phyloP scores from a whole-genome alignment of 2,888 invertebrate species.

The Leptogaster cylindrica region DNA sequence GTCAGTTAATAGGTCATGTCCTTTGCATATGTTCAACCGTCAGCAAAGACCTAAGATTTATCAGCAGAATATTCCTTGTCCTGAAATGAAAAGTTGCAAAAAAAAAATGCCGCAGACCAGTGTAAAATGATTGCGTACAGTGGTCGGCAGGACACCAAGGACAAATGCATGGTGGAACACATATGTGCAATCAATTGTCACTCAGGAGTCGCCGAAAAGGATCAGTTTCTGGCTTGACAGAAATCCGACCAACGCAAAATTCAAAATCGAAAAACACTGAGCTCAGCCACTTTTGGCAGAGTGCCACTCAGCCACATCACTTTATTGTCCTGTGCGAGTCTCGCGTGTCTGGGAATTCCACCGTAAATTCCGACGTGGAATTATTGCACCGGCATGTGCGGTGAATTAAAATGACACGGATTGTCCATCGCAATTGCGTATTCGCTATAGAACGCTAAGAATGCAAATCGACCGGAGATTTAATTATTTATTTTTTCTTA shows the following conservation, averaged over 20 bases:
- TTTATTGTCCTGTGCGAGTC: slow-evolving; percentile 30
- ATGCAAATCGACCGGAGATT: too few species aligned
- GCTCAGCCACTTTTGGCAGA: slow-evolving; percentile 24
- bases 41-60: neutral
- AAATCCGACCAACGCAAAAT: slow-evolving; percentile 6
- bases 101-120: neutral
- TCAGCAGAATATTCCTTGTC: neutral
- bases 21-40: neutral
- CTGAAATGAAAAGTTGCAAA: neutral
- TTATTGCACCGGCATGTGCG: neutral
- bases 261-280: neutral
- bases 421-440: too few species aligned
- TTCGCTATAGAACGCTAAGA: too few species aligned
- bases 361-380: slow-evolving; percentile 27
- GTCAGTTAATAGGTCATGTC: neutral
- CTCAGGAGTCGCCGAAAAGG: slow-evolving; percentile 8
- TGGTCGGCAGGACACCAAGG: neutral
- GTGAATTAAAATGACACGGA: slow-evolving; percentile 19
- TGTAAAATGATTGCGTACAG: neutral
- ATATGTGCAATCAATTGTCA: slow-evolving; percentile 35
- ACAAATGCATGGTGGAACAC: neutral
- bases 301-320: slow-evolving; percentile 14
- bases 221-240: neutral
- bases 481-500: too few species aligned
- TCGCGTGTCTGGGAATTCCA: slow-evolving; percentile 26